Evolutionary conservation across 2,113 vertebrate genomes (phyloP).

Genomic region (Odocoileus virginianus): DNA sequence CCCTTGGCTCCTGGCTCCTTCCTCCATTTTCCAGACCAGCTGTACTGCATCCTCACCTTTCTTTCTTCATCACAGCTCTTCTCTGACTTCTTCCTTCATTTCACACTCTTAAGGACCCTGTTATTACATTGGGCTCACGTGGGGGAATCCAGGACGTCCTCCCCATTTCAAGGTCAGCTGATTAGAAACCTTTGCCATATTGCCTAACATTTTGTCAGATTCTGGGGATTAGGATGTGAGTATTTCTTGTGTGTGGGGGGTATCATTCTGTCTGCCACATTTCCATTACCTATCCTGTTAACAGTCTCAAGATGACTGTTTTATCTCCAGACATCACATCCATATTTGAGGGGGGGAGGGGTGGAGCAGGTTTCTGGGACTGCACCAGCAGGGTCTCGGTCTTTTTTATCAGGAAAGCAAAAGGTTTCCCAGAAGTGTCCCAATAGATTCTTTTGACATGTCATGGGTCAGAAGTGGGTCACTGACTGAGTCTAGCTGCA

Average conservation of each 20-base stretch:
- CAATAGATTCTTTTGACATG: neutral
- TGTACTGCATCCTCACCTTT: neutral
- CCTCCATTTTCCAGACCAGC: neutral
- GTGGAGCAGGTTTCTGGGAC: neutral
- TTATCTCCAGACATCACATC: neutral
- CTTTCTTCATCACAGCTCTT: neutral
- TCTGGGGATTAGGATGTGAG: neutral
- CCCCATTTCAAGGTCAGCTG: neutral
- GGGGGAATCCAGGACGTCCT: neutral
- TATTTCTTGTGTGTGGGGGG: neutral
- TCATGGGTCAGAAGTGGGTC: neutral
- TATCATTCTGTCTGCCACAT: neutral
- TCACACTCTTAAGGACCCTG: neutral
- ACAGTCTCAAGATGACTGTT: neutral
- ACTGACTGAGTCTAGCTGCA: neutral
- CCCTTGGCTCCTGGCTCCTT: neutral
- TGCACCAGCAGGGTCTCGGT: rapidly evolving
- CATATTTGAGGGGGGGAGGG: neutral
- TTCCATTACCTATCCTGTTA: neutral
- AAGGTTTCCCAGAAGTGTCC: neutral
- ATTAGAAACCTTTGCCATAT: neutral
- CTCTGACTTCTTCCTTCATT: neutral
- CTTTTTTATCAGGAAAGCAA: neutral
- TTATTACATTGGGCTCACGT: neutral
- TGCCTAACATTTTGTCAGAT: neutral